Evolutionary conservation across 2,888 invertebrate species (phyloP).

Genomic region (Megamerina dolium): DNA sequence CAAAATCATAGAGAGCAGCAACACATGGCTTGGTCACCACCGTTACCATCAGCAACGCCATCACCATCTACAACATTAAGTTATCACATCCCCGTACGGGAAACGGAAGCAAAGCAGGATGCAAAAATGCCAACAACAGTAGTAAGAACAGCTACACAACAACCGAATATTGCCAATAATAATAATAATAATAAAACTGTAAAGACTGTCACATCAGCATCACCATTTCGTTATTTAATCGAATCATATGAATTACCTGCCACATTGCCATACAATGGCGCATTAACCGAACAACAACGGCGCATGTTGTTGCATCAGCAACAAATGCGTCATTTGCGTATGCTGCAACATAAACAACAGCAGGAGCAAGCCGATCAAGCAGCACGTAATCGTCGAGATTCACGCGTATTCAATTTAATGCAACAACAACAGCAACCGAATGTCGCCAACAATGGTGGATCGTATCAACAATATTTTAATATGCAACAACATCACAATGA

Average conservation of each 20-base stretch:
- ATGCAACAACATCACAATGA: no score
- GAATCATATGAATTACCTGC: conserved; percentile 40
- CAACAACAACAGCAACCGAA: no score
- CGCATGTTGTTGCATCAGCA: conserved; percentile 21
- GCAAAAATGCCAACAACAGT: conserved; percentile 1
- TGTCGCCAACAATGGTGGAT: background rate
- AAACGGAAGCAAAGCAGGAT: conserved; percentile 9
- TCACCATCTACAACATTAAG: conserved; percentile 13
- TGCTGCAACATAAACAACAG: conserved; percentile 17
- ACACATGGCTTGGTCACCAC: conserved; percentile 3
- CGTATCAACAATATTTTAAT: background rate
- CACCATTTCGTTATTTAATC: conserved; percentile 29
- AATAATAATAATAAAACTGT: conserved; percentile 13
- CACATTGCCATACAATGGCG: conserved; percentile 20
- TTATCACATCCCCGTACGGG: conserved; percentile 28
- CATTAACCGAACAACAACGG: conserved; percentile 20
- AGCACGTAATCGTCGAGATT: conserved; percentile 44
- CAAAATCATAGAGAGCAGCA: conserved; percentile 20
- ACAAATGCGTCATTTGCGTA: conserved; percentile 8
- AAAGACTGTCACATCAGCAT: background rate
- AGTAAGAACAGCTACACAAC: conserved; percentile 11
- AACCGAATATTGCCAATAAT: conserved; percentile 20
- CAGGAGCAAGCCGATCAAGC: conserved; percentile 28
- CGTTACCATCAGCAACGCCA: conserved; percentile 16
- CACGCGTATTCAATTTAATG: conserved; percentile 20